Evolutionary conservation across 2,888 invertebrate genomes (phyloP), one percentile per base, ranked within the genome.

Genomic region (Idaea straminata): DNA sequence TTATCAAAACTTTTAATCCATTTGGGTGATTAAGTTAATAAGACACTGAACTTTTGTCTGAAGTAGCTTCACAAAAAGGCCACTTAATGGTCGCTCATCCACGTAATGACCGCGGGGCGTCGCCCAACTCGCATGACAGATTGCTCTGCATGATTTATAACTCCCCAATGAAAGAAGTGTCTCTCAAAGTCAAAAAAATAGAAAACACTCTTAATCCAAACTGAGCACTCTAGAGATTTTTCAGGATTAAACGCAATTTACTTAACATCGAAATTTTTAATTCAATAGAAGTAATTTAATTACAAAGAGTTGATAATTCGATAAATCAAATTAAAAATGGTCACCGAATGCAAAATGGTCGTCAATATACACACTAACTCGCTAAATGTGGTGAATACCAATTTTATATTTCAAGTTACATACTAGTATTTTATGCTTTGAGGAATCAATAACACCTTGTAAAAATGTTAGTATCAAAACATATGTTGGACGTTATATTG

Each of bases 381-480:
- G 7, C 6, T 58, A 16, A 16, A 16, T 15, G 58, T 58, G 16
- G 7, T 58, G 58, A 58, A 58, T 58, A 58, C 16, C 58, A 58
- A 15, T 13, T 57, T 13, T 57, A 13, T 57, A 13, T 57, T 2
- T 25, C 25, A 25, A 1, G 25, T 25, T 25, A n/a, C n/a, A n/a
- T n/a, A 47, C 5, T 47, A 47, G 47, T 47, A 47, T 47, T 47
- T 47, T 57, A 63, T 62, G 62, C 38, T 66, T 63, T 58, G 35
- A 62, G 63, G 67, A 68, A 69, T 68, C 69, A 69, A 71, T 66
- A 67, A 61, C 61, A 59, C 57, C 60, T 62, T 57, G 67, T 73
- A 72, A 71, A 69, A 69, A 69, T 63, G 66, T 68, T 71, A 69
- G 66, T 67, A 57, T 15, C 65, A 63, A 69, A 69, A 61, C 70